Evolutionary conservation across 2,888 invertebrate genomes (phyloP), one percentile per base, ranked within the genome.

Genomic region (Catocala fraxini): DNA sequence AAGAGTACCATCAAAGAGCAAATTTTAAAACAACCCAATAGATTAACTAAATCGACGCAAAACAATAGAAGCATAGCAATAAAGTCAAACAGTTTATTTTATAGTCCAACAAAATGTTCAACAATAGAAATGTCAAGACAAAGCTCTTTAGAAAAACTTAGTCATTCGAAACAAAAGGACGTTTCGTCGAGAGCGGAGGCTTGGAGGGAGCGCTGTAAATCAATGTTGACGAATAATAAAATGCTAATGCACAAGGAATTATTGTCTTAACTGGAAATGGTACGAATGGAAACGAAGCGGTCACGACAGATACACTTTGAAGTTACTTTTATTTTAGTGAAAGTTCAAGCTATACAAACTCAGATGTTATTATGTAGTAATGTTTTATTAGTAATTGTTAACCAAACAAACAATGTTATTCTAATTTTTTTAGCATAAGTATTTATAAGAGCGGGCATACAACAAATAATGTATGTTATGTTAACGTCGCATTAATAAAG

Each of bases 41-140:
- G 75, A 79, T 81, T 80, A 75, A 68, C 57, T 69, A 79, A 82
- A 80, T 80, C 65, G 61, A 62, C 70, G 75, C 68, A 79, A 74
- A 79, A 88, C 87, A 91, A 89, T 86, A 68, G 76, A 74, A 67
- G 63, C 65, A 79, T 84, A 87, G 86, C 83, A 85, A 82, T 88
- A 85, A 87, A 87, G 81, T 78, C 83, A 82, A 89, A 91, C 85
- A 88, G 87, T 91, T 91, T 89, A 89, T 86, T 90, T 89, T 87
- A 89, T 84, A 85, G 80, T 84, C 77, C 80, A 83, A 82, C 82
- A 83, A 84, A 75, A 75, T 75, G 65, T 76, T 58, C 79, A 83
- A 91, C 89, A 89, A 89, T 85, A 85, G 88, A 87, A 85, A 85
- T 75, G 80, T 85, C 87, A 88, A 89, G 87, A 91, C 90, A 91